Base-by-base conservation (phyloP, 2,113 vertebrate genomes). In the Menidia beryllina region DNA sequence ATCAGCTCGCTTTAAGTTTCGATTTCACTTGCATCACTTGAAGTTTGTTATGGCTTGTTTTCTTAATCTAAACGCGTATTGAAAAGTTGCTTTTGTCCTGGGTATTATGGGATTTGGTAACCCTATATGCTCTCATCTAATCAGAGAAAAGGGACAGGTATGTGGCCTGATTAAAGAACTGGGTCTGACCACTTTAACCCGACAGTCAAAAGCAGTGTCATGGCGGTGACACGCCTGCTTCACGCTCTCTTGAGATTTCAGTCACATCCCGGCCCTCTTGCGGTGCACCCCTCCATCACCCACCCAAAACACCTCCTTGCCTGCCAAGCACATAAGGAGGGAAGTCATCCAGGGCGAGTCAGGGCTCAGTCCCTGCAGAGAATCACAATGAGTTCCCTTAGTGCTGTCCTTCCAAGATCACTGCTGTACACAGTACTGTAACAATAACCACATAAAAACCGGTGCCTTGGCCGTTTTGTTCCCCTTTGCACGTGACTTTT, bases 301-400 rank as follows among this genome's bases (percentile, higher is more conserved):
- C 75, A 63, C 78, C 83, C 80, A 63, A 62, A 88, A 87, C 84
- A 83, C 81, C 84, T 76, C 89, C 81, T 81, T 72, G 77, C 79
- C 84, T 92, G 91, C 93, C 89, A 92, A 93, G 78, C 89, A 86
- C 74, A 64, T 75, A 86, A 88, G 69, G 77, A 84, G 82, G 79
- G 83, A 81, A 89, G 89, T 83, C 88, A 84, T 81, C 75, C 83
- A 86, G 83, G 79, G 83, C 60, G 54, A 86, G 78, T 57, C 79
- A 85, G 84, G 74, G 67, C 81, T 77, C 38, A 43, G 82, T 83
- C 59, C 62, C 87, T 89, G 89, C 87, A 77, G 90, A 87, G 90
- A 93, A 92, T 92, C 83, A 87, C 88, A 92, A 93, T 91, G 82
- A 90, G 88, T 83, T n/a, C 82, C 66, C 79, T 88, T 47, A 26